Evolutionary conservation across 2,113 vertebrate species (phyloP).

Genomic region (Protobothrops flavoviridis): DNA sequence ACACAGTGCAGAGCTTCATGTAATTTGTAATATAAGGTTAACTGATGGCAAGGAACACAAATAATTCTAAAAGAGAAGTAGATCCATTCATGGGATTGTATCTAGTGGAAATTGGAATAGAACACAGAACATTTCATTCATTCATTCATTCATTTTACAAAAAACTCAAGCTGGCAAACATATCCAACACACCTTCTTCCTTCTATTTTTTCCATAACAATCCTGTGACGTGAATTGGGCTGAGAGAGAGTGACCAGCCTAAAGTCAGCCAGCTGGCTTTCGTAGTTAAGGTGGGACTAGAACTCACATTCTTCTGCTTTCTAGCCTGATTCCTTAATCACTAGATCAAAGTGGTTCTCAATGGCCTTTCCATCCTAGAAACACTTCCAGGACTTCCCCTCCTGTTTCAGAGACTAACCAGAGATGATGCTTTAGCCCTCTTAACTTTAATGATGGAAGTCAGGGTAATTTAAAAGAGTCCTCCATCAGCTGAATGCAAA

Average conservation of each 20-base stretch:
- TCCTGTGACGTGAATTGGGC: neutral
- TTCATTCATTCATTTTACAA: neutral
- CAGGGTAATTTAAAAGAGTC: too few species aligned
- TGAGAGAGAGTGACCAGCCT: neutral
- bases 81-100: neutral
- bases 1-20: neutral
- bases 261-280: neutral
- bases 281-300: neutral
- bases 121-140: neutral
- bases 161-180: neutral
- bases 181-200: neutral
- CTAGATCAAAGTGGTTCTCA: neutral
- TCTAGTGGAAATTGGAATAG: neutral
- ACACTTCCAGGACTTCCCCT: neutral
- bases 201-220: neutral
- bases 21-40: neutral
- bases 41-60: neutral
- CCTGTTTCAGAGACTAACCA: neutral
- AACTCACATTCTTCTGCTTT: neutral
- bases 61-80: neutral
- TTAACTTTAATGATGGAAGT: neutral
- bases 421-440: neutral
- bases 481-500: neutral
- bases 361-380: neutral
- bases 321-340: neutral